phyloP scores from a whole-genome alignment of 2,797 vertebrate species.

The Syngnathus acus region DNA sequence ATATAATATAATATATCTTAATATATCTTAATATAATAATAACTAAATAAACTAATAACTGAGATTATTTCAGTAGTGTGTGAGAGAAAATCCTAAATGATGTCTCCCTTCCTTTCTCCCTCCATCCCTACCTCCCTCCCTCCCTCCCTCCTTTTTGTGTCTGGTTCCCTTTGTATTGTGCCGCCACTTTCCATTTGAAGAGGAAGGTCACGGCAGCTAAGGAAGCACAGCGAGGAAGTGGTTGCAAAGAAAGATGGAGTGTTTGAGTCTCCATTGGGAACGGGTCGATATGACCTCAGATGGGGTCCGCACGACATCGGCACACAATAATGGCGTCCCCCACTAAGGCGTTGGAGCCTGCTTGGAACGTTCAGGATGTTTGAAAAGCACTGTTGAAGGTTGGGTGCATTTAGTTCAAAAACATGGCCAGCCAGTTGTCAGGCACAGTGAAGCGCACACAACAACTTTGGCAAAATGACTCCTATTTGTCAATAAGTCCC shows the following conservation, averaged over 20 bases:
- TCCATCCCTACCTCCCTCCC: neutral
- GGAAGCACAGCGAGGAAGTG: constrained; percentile 1
- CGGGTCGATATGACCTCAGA: constrained; percentile 32
- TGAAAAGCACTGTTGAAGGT: constrained; percentile 26
- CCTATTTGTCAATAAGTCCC: constrained; percentile 9
- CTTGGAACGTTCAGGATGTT: constrained; percentile 22
- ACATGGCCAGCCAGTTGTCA: constrained; percentile 9
- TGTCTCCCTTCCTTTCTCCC: too few species aligned
- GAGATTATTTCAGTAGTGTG: too few species aligned
- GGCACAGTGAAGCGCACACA: constrained; percentile 24
- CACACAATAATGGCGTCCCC: neutral
- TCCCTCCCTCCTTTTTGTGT: neutral
- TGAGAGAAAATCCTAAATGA: too few species aligned
- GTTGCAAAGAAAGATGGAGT: neutral
- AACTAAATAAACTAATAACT: too few species aligned
- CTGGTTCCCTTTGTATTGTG: neutral
- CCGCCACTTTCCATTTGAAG: constrained; percentile 12
- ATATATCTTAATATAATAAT: too few species aligned
- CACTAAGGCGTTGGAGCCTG: constrained; percentile 2
- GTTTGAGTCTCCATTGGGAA: constrained; percentile 6
- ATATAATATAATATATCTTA: too few species aligned
- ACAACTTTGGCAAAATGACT: constrained; percentile 23
- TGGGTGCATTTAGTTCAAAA: constrained; percentile 8
- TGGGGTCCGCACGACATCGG: constrained; percentile 16
- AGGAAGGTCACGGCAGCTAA: constrained; percentile 28